Percentiles rank a stretch among this genome's conserved stretches.
phyloP scores from a whole-genome alignment of 2,888 invertebrate genomes.

The Lasiommata megera region DNA sequence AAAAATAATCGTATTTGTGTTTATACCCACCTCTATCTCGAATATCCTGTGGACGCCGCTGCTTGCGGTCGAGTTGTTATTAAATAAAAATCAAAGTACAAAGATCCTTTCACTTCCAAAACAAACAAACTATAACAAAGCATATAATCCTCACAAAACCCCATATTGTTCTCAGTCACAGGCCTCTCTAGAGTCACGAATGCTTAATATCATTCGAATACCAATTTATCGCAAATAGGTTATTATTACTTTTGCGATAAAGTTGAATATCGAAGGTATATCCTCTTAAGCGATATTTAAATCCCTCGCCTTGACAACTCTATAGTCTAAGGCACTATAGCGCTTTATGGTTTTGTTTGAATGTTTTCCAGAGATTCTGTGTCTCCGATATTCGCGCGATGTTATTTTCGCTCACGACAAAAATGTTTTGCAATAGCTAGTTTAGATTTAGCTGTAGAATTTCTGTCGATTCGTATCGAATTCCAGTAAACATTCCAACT shows the following conservation, averaged over 20 bases:
- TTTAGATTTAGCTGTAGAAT: conserved; percentile 3
- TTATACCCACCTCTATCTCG: too few species aligned
- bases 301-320: conserved; percentile 11
- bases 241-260: neutral
- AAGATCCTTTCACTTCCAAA: conserved; percentile 1
- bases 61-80: neutral
- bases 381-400: conserved; percentile 4
- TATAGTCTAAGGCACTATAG: conserved; percentile 2
- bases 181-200: conserved; percentile 3
- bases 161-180: conserved; percentile 7
- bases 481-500: too few species aligned
- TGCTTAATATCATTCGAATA: neutral
- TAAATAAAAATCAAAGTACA: neutral
- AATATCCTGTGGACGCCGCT: too few species aligned
- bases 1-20: too few species aligned
- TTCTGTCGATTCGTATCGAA: neutral
- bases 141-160: conserved; percentile 6
- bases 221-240: neutral
- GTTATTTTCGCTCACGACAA: conserved; percentile 1
- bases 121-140: conserved; percentile 14
- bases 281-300: neutral
- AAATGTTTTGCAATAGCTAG: conserved; percentile 6
- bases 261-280: neutral
- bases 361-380: conserved; percentile 11
- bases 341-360: conserved; percentile 8